phyloP scores from a whole-genome alignment of 2,113 vertebrate genomes.

The Leptobrachium leishanense region DNA sequence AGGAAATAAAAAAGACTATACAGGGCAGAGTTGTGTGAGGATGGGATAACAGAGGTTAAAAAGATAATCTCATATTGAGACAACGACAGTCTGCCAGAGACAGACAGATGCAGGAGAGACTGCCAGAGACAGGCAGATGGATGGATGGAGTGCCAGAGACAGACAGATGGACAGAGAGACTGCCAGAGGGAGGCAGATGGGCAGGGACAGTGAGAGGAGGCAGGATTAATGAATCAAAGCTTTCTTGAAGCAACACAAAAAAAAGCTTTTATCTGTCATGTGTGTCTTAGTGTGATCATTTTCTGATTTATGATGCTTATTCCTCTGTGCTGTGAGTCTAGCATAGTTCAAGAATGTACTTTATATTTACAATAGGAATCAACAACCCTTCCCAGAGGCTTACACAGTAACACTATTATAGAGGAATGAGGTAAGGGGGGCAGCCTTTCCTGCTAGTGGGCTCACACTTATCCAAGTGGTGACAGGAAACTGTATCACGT shows the following conservation, averaged over 20 bases:
- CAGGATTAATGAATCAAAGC: constrained; percentile 43
- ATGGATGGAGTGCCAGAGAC: constrained; percentile 42
- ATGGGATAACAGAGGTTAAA: constrained; percentile 17
- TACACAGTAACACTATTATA: too few relatives aligned
- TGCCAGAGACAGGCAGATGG: constrained; percentile 49
- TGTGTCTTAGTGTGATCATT: not conserved
- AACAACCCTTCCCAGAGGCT: too few relatives aligned
- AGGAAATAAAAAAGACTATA: not conserved
- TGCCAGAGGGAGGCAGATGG: constrained; percentile 45
- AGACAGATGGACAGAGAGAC: constrained; percentile 45
- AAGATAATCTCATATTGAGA: constrained; percentile 35
- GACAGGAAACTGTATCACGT: too few relatives aligned
- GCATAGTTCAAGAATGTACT: too few relatives aligned
- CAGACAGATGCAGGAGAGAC: constrained; percentile 45
- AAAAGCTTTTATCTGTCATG: constrained; percentile 28
- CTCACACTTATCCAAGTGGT: too few relatives aligned
- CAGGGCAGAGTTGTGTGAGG: not conserved
- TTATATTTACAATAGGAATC: too few relatives aligned
- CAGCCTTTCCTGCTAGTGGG: too few relatives aligned
- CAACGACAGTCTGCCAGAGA: constrained; percentile 31
- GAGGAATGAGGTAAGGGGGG: too few relatives aligned
- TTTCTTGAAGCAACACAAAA: constrained; percentile 46
- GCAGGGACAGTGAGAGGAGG: constrained; percentile 29
- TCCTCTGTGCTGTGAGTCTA: too few relatives aligned
- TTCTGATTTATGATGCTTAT: too few relatives aligned